Conservation (phyloP, 2,113 vertebrate genomes). For the Hydropotes inermis region DNA sequence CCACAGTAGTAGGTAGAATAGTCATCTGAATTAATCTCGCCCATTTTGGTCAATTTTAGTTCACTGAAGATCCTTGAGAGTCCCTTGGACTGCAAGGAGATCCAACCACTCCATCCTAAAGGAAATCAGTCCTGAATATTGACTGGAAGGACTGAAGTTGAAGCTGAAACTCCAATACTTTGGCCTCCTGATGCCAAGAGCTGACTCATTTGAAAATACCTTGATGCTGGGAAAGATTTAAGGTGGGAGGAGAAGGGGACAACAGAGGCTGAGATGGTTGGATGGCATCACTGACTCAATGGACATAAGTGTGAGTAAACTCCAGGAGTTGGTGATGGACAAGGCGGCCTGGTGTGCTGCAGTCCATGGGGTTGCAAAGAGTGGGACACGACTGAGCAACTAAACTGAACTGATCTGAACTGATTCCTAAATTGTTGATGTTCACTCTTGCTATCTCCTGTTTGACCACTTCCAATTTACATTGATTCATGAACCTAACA, state of each 20-base stretch:
- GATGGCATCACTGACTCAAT: background rate
- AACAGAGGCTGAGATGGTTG: background rate
- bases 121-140: background rate
- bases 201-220: background rate
- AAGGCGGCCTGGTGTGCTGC: background rate
- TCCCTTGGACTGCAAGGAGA: background rate
- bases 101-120: background rate
- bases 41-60: background rate
- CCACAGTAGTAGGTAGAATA: background rate
- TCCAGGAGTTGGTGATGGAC: background rate
- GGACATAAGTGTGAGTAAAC: background rate
- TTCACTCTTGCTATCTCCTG: background rate
- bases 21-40: background rate
- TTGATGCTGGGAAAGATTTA: background rate
- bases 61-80: background rate
- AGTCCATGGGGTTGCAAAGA: background rate
- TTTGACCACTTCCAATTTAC: background rate
- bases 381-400: background rate
- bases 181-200: background rate
- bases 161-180: background rate
- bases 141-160: background rate
- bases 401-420: background rate
- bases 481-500: background rate
- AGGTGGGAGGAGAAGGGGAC: background rate
- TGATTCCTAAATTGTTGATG: background rate